A percentile compares a stretch with the other conserved stretches of the same genome.
These are phyloP conservation scores for Ophion ellenae DNA, from an alignment of 2,888 invertebrate species.

Conservation along the genomic window DNA sequence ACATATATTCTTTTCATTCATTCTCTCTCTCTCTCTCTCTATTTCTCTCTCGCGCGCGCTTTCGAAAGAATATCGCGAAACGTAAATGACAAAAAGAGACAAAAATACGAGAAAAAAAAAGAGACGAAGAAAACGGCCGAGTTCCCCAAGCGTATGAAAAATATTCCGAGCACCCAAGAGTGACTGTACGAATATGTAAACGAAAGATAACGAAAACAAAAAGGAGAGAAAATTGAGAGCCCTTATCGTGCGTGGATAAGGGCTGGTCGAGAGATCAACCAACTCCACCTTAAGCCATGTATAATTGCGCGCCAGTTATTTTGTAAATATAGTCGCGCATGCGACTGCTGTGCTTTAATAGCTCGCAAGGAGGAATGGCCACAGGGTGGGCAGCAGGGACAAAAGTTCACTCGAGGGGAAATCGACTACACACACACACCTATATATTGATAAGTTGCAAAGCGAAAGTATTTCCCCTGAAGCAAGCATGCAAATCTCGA, in stretches of 20 bases:
- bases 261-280: neutral
- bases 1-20: neutral
- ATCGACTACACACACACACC: slow-evolving; percentile 9
- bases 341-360: slow-evolving; percentile 38
- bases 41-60: neutral
- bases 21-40: slow-evolving; percentile 2
- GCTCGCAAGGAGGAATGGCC: slow-evolving; percentile 32
- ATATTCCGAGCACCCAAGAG: neutral
- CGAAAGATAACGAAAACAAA: neutral
- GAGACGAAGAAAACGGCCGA: too few relatives aligned
- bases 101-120: too few relatives aligned
- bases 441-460: slow-evolving; percentile 24
- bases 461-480: slow-evolving; percentile 54
- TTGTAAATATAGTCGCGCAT: slow-evolving; percentile 56
- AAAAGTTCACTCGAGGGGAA: slow-evolving; percentile 9
- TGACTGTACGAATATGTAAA: neutral
- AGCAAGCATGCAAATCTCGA: slow-evolving; percentile 20
- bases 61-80: slow-evolving; percentile 3
- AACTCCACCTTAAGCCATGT: slow-evolving; percentile 6
- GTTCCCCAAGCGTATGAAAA: neutral
- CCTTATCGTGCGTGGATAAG: neutral
- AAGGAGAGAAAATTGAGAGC: neutral
- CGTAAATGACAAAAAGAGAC: neutral
- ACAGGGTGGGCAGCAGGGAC: neutral
- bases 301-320: slow-evolving; percentile 49